phyloP scores from a whole-genome alignment of 2,797 vertebrate species.

The Spea hammondii region DNA sequence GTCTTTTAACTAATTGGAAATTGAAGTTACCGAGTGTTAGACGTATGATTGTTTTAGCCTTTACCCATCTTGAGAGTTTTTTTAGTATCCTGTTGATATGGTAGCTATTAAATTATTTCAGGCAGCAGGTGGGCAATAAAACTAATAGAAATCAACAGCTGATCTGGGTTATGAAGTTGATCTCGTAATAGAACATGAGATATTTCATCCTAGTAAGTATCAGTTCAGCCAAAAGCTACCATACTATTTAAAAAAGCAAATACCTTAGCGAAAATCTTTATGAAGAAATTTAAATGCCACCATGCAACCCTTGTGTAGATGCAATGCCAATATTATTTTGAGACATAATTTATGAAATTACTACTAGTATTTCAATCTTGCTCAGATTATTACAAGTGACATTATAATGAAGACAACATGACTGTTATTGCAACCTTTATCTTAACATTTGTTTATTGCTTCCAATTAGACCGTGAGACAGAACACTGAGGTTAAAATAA shows the following conservation, averaged over 20 bases:
- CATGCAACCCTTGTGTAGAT: too few relatives aligned
- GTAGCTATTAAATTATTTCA: constrained; percentile 62
- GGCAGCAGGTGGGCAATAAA: constrained; percentile 64
- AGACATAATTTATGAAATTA: too few relatives aligned
- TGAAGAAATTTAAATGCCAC: too few relatives aligned
- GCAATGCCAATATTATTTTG: too few relatives aligned
- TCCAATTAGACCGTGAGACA: too few relatives aligned
- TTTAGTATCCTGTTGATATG: constrained; percentile 51
- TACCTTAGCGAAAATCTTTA: neutral
- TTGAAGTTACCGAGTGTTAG: constrained; percentile 22
- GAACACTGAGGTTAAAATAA: too few relatives aligned
- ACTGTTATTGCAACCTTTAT: too few relatives aligned
- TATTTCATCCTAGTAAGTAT: constrained; percentile 30
- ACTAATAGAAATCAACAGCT: constrained; percentile 67
- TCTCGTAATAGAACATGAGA: constrained; percentile 42
- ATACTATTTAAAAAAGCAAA: constrained; percentile 11
- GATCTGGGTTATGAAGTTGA: constrained; percentile 56
- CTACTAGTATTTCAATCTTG: too few relatives aligned
- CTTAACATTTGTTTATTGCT: too few relatives aligned
- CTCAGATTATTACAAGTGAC: too few relatives aligned
- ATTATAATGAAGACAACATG: too few relatives aligned
- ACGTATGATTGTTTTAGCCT: constrained; percentile 35
- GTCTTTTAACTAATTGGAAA: neutral
- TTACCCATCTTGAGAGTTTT: constrained; percentile 38
- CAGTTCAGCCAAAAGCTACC: constrained; percentile 10